These are phyloP conservation scores for Laticauda laticaudata DNA, from an alignment of 2,113 vertebrate species.

Conservation along the genomic window DNA sequence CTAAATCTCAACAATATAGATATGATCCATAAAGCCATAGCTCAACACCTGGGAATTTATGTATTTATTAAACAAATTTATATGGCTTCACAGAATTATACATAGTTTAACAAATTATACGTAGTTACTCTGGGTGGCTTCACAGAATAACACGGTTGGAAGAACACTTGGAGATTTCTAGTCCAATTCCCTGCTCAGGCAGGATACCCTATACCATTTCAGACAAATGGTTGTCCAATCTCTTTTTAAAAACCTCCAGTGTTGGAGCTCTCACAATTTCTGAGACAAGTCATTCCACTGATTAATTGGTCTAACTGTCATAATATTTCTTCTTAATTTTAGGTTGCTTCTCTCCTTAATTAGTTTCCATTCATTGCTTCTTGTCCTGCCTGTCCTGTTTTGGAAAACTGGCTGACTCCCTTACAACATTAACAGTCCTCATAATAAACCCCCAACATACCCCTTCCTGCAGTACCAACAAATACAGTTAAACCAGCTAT, in stretches of 20 bases:
- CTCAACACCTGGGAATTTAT: no score
- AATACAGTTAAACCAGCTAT: background rate
- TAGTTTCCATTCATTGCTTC: background rate
- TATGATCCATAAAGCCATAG: background rate
- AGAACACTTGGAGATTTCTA: no score
- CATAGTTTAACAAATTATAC: no score
- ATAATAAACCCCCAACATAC: background rate
- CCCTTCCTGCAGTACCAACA: background rate
- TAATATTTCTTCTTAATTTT: background rate
- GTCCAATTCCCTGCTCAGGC: no score
- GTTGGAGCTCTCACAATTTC: background rate
- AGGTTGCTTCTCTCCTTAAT: background rate
- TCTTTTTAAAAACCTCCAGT: background rate
- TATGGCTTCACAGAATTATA: no score
- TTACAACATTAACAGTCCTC: background rate
- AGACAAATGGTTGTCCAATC: background rate
- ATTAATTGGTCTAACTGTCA: background rate
- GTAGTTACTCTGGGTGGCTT: no score
- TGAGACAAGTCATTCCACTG: background rate
- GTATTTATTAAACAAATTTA: no score
- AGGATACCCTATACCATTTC: no score
- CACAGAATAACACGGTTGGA: no score
- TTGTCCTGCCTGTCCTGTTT: background rate
- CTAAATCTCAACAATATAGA: background rate
- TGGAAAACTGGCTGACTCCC: background rate